Evolutionary conservation across 2,888 invertebrate species (phyloP).

Genomic region (Merodon equestris): DNA sequence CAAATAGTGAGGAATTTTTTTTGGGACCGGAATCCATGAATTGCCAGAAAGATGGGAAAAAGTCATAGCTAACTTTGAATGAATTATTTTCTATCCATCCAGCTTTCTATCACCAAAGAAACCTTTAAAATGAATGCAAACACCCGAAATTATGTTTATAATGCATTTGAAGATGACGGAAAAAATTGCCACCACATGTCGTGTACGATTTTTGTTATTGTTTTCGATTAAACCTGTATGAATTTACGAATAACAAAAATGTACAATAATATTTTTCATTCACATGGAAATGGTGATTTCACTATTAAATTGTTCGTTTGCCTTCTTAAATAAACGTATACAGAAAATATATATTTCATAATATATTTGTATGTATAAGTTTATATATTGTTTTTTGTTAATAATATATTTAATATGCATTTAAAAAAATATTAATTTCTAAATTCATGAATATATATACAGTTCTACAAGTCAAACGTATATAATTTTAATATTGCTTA

Average conservation of each 20-base stretch:
- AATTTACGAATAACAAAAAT: not conserved
- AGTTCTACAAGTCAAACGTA: slow-evolving; percentile 55
- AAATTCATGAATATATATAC: slow-evolving; percentile 58
- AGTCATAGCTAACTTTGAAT: too few relatives aligned
- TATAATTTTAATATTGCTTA: slow-evolving; percentile 67
- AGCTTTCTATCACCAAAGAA: too few relatives aligned
- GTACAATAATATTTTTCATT: not conserved
- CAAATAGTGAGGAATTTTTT: too few relatives aligned
- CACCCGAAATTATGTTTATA: too few relatives aligned
- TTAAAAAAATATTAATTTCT: slow-evolving; percentile 65
- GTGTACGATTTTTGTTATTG: not conserved
- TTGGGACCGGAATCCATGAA: too few relatives aligned
- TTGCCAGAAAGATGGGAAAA: too few relatives aligned
- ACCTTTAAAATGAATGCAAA: too few relatives aligned
- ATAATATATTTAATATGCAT: slow-evolving; percentile 66
- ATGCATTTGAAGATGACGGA: slow-evolving; percentile 5
- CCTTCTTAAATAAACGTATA: slow-evolving; percentile 48
- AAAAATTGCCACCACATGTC: slow-evolving; percentile 20
- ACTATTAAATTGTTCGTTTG: slow-evolving; percentile 19
- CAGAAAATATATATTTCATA: slow-evolving; percentile 52
- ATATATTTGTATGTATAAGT: slow-evolving; percentile 48
- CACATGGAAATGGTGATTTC: slow-evolving; percentile 35
- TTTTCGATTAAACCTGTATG: too few relatives aligned
- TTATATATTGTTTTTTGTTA: slow-evolving; percentile 53
- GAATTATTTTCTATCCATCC: too few relatives aligned